Conservation (phyloP, 2,888 invertebrate genomes). For the Cyrtodaria siliqua region DNA sequence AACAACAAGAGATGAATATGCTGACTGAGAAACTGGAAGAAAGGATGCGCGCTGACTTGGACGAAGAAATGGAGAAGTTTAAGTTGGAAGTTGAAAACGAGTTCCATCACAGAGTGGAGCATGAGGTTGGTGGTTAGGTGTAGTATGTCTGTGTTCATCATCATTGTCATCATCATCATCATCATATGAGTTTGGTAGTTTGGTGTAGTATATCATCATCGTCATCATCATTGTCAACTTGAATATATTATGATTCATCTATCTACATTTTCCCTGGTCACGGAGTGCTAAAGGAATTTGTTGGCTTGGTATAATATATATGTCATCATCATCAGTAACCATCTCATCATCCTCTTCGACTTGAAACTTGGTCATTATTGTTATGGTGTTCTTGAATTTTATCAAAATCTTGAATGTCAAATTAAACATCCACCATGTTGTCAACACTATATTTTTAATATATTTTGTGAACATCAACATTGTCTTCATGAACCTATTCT, state of each 20-base stretch:
- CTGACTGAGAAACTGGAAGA: constrained; percentile 40
- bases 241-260: too few species aligned
- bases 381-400: too few species aligned
- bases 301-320: too few species aligned
- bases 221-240: neutral
- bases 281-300: too few species aligned
- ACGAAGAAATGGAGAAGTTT: constrained; percentile 57
- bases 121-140: constrained; percentile 54
- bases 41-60: constrained; percentile 38
- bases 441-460: too few species aligned
- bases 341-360: neutral
- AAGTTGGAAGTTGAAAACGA: constrained; percentile 48
- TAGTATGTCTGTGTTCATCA: constrained; percentile 6
- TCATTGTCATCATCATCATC: constrained; percentile 21
- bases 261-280: too few species aligned
- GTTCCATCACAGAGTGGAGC: constrained; percentile 44
- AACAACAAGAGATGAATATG: constrained; percentile 41
- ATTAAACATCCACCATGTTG: too few species aligned
- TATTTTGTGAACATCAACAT: neutral
- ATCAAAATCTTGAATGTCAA: too few species aligned
- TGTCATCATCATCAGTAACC: neutral
- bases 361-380: too few species aligned
- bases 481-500: neutral
- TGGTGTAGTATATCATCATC: too few species aligned
- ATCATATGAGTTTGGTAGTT: too few species aligned